Evolutionary conservation across 2,797 vertebrate species (phyloP), one percentile per base, ranked within the genome.

Genomic region (Notoglanidium macrostoma): DNA sequence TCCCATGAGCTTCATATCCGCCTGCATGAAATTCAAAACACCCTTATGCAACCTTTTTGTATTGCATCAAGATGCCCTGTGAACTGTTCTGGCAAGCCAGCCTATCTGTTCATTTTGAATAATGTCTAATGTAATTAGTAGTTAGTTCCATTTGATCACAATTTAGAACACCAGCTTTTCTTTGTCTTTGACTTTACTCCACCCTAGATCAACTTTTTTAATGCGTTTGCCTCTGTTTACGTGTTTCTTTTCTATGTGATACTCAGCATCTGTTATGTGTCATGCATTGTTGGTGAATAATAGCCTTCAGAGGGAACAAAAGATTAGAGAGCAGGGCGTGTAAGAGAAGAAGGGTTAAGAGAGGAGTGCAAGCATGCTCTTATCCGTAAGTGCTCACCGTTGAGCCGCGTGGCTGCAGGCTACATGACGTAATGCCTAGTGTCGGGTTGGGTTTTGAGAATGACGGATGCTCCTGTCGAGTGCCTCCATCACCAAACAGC

Each of bases 241-340:
- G 67, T 92, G 86, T 92, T 94, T 91, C 86, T 91, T 91, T 89
- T 92, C 89, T 90, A 88, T 92, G 89, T 82, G 83, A 90, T 89
- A 90, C 91, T 85, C 86, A 7, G 63, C 83, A 55, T 32, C 87
- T 84, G 90, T 94, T 91, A 90, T 91, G 82, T 92, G 89, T 92
- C 90, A 88, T 88, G 87, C 85, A 92, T 91, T 91, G 86, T 90
- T 81, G 88, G 83, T 44, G 86, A 83, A 49, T 65, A 87, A 87
- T 89, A 79, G 70, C 74, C 82, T 67, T 40, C 88, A 87, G 89
- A 91, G 87, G 46, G 89, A 91, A 88, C 79, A 88, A 86, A 89
- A 83, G 88, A 72, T 67, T 77, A 89, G 86, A 86, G 83, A 51
- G 87, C 87, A 80, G 85, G 78, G 74, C 54, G 78, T 84, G 85